phyloP scores from a whole-genome alignment of 2,113 vertebrate species.

The Spermophilus dauricus region DNA sequence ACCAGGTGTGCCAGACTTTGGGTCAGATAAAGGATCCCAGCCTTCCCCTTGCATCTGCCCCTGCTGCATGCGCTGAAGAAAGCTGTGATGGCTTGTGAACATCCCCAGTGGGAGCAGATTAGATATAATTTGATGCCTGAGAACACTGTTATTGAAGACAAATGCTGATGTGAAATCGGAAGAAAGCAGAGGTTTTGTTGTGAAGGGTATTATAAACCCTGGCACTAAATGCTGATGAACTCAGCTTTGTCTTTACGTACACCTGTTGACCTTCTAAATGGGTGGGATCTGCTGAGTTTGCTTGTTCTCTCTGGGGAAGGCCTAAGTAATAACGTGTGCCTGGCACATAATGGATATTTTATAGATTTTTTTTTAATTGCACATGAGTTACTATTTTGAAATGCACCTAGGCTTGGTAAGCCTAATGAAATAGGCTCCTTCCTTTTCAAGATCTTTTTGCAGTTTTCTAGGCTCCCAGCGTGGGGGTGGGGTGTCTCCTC shows the following conservation, averaged over 20 bases:
- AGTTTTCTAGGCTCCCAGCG: background rate
- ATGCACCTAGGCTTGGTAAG: background rate
- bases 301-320: background rate
- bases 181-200: background rate
- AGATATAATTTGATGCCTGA: background rate
- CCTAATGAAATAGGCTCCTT: background rate
- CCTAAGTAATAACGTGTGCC: background rate
- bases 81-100: background rate
- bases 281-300: background rate
- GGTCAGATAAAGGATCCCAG: background rate
- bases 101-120: background rate
- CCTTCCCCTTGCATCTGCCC: background rate
- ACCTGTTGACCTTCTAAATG: background rate
- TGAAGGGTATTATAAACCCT: background rate
- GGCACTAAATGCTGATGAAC: fast-evolving
- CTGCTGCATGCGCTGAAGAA: background rate
- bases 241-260: background rate
- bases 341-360: background rate
- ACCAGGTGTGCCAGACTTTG: background rate
- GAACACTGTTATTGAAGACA: background rate
- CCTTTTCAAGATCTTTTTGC: background rate
- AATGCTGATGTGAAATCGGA: background rate
- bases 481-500: background rate
- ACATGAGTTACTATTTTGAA: background rate
- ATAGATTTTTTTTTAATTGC: background rate